Conservation (phyloP, 2,888 invertebrate species). For the Diachrysia chrysitis region DNA sequence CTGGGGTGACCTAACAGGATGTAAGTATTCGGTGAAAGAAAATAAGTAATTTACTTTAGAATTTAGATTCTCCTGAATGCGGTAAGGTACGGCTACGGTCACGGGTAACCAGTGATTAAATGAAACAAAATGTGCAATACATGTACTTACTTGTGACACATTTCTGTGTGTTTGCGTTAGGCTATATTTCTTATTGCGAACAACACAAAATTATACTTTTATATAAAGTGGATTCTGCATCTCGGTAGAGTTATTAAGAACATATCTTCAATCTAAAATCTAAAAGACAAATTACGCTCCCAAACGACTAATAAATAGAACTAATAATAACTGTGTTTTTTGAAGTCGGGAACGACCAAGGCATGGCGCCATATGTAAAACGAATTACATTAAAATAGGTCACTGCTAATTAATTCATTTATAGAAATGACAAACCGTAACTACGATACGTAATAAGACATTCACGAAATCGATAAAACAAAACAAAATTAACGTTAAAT, state of each 20-base stretch:
- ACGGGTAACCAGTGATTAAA: too few relatives aligned
- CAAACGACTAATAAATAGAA: background rate
- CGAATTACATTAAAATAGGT: constrained; percentile 47
- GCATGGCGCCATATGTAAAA: constrained; percentile 24
- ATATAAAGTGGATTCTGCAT: too few relatives aligned
- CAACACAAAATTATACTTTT: too few relatives aligned
- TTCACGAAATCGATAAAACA: constrained; percentile 18
- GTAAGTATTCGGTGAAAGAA: background rate
- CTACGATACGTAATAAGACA: constrained; percentile 19
- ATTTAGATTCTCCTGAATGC: too few relatives aligned
- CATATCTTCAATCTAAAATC: too few relatives aligned
- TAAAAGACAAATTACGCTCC: background rate
- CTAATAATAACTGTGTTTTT: background rate
- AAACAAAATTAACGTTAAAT: constrained; percentile 16
- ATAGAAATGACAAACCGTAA: constrained; percentile 34
- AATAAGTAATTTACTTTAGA: background rate
- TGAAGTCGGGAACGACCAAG: background rate
- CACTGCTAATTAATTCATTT: constrained; percentile 43
- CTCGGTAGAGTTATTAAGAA: too few relatives aligned
- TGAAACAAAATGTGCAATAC: too few relatives aligned
- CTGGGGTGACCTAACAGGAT: constrained; percentile 10
- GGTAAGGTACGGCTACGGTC: too few relatives aligned
- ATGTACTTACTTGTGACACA: too few relatives aligned
- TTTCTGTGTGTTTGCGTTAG: too few relatives aligned
- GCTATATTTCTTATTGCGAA: too few relatives aligned